These are phyloP conservation scores for Lordiphosa clarofinis DNA, from an alignment of 1,140 invertebrate genomes.

Conservation along the genomic window DNA sequence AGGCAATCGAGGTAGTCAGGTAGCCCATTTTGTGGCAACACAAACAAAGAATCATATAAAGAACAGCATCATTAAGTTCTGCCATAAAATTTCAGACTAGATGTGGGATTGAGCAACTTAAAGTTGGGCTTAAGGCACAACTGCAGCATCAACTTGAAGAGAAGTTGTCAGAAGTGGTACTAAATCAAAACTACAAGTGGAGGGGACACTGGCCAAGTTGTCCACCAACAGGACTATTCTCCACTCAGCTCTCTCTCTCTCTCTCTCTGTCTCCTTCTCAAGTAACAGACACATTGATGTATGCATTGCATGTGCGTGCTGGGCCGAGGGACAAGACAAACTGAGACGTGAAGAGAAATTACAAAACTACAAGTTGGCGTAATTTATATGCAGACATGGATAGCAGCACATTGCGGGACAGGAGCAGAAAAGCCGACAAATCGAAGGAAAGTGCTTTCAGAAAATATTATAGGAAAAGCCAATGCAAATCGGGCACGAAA, in stretches of 20 bases:
- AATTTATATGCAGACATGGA: conserved; percentile 74
- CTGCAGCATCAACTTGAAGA: conserved; percentile 9
- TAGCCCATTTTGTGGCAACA: too few relatives aligned
- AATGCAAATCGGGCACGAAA: conserved; percentile 12
- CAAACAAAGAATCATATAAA: conserved; percentile 19
- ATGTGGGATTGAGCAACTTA: conserved; percentile 18
- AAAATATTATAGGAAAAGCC: conserved; percentile 33
- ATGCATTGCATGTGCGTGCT: conserved; percentile 66
- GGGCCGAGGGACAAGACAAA: conserved; percentile 48
- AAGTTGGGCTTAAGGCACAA: conserved; percentile 28
- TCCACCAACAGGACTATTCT: conserved; percentile 36
- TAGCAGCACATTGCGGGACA: conserved; percentile 62
- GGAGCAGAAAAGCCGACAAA: conserved; percentile 36
- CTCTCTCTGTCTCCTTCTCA: background rate
- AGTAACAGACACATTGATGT: conserved; percentile 60
- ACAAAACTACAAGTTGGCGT: conserved; percentile 69
- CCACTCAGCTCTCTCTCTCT: conserved; percentile 19
- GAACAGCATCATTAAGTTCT: conserved; percentile 45
- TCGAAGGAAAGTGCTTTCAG: conserved; percentile 35
- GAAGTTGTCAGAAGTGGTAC: conserved; percentile 56
- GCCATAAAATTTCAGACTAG: conserved; percentile 24
- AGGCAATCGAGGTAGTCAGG: background rate
- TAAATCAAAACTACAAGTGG: conserved; percentile 63
- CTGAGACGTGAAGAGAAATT: conserved; percentile 65
- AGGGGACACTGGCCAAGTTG: conserved; percentile 22